These are phyloP conservation scores for Mandrillus leucophaeus DNA, from an alignment of 2,113 vertebrate species.

Conservation along the genomic window DNA sequence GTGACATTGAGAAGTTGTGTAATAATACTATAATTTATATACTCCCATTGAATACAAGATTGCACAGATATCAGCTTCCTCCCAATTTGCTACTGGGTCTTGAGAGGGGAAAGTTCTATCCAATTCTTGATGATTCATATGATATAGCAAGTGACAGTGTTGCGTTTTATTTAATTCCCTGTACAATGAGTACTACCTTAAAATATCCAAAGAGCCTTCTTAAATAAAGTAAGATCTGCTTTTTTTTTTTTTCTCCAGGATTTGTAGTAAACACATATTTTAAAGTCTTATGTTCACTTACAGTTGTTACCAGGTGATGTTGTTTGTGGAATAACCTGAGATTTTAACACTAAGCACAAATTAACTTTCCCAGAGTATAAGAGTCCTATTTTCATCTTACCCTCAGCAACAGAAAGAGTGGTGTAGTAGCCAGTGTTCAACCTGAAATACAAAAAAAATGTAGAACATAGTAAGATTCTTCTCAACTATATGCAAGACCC, in stretches of 20 bases:
- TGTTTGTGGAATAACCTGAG: not conserved
- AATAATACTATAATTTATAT: not conserved
- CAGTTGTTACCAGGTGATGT: conserved; percentile 4
- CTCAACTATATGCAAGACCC: not conserved
- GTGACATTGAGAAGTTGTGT: not conserved
- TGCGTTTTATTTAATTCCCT: not conserved
- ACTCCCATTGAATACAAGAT: not conserved
- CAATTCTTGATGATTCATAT: not conserved
- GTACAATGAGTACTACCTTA: not conserved
- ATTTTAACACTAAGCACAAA: conserved; percentile 46
- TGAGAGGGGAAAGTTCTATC: not conserved
- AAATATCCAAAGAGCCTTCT: not conserved
- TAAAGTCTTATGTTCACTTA: not conserved
- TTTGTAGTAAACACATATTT: not conserved
- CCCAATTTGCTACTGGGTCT: conserved; percentile 23
- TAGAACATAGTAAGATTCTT: not conserved
- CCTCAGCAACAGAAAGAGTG: not conserved
- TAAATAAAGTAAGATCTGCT: not conserved
- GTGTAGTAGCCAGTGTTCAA: not conserved
- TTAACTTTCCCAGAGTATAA: not conserved
- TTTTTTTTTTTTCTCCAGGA: not conserved
- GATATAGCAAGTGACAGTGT: not conserved
- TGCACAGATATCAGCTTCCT: not conserved
- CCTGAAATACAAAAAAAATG: conserved; percentile 9
- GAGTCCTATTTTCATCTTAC: not conserved